A percentile compares a stretch with the other conserved stretches of the same genome.
phyloP scores from a whole-genome alignment of 1,140 invertebrate genomes.

The Macrocentrus cingulum region DNA sequence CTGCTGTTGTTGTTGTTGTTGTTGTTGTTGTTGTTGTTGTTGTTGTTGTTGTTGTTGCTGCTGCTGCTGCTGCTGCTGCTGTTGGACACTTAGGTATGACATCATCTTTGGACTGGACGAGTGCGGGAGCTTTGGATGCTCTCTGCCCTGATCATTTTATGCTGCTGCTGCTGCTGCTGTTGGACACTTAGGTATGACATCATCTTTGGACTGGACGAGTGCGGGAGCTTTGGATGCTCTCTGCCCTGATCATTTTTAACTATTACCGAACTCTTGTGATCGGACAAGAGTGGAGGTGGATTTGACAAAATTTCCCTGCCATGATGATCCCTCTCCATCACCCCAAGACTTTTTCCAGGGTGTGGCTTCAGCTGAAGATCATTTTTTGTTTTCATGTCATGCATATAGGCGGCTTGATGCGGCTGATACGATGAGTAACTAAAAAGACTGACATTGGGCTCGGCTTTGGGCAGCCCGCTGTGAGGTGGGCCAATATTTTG shows the following conservation, averaged over 20 bases:
- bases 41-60: slow-evolving; percentile 27
- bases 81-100: slow-evolving; percentile 63
- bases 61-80: slow-evolving; percentile 6
- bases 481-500: slow-evolving; percentile 52
- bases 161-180: slow-evolving; percentile 80
- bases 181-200: too few species aligned
- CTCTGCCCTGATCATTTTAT: slow-evolving; percentile 69
- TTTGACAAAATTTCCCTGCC: slow-evolving; percentile 57
- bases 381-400: slow-evolving; percentile 57
- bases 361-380: slow-evolving; percentile 48
- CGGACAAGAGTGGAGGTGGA: slow-evolving; percentile 56
- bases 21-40: slow-evolving; percentile 12
- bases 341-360: slow-evolving; percentile 45
- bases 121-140: slow-evolving; percentile 63
- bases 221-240: slow-evolving; percentile 62
- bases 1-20: slow-evolving; percentile 24
- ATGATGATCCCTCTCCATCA: slow-evolving; percentile 58
- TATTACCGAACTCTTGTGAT: slow-evolving; percentile 75
- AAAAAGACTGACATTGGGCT: slow-evolving; percentile 74
- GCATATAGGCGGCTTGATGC: slow-evolving; percentile 53
- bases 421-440: slow-evolving; percentile 70
- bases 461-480: slow-evolving; percentile 67
- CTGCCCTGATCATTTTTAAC: slow-evolving; percentile 72
- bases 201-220: slow-evolving; percentile 68
- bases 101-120: slow-evolving; percentile 69